These are phyloP conservation scores for Patella depressa DNA, from an alignment of 2,888 invertebrate species.

Conservation along the genomic window DNA sequence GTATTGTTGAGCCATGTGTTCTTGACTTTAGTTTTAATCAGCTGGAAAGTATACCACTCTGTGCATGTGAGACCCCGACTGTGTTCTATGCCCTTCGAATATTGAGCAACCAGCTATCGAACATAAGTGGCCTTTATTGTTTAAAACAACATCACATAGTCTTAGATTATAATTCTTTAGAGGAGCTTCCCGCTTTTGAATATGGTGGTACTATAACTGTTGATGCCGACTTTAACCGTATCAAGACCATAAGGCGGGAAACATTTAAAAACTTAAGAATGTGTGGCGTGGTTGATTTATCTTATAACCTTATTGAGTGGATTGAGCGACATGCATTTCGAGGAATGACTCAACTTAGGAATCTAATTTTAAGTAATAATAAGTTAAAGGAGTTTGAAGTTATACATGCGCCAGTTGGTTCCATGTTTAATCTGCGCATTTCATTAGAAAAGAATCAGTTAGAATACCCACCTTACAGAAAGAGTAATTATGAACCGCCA, in stretches of 20 bases:
- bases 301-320: not conserved
- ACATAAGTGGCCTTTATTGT: not conserved
- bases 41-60: not conserved
- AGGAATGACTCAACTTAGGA: not conserved
- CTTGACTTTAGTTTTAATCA: no score
- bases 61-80: not conserved
- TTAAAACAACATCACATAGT: not conserved
- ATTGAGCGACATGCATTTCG: not conserved
- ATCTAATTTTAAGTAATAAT: not conserved
- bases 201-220: not conserved
- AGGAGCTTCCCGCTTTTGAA: not conserved
- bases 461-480: not conserved
- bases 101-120: not conserved
- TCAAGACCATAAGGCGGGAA: not conserved
- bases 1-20: no score
- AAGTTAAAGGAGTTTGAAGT: slow-evolving; percentile 1
- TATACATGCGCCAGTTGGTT: not conserved
- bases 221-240: not conserved
- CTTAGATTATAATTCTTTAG: not conserved
- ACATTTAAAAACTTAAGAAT: not conserved
- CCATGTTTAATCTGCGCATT: not conserved
- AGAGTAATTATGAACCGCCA: not conserved
- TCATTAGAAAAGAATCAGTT: not conserved
- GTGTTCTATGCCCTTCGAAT: not conserved
- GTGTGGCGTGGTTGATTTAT: not conserved